Evolutionary conservation across 2,888 invertebrate species (phyloP).

Genomic region (Tipula confusa): DNA sequence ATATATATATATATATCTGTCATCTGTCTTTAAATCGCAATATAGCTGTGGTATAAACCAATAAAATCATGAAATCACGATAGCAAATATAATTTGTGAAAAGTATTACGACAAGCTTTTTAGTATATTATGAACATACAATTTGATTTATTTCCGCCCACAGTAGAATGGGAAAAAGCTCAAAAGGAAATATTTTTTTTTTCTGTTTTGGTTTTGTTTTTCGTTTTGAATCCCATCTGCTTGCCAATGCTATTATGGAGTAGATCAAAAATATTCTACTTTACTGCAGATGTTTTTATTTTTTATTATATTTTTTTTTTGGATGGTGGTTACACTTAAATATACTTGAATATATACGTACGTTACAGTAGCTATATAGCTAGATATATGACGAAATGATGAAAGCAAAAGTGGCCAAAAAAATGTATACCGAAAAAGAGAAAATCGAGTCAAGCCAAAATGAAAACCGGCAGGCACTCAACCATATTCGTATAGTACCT

Average conservation of each 20-base stretch:
- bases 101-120: not conserved
- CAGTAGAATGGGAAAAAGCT: not conserved
- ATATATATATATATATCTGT: too few relatives aligned
- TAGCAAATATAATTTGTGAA: not conserved
- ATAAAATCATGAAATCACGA: too few relatives aligned
- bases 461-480: not conserved
- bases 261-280: not conserved
- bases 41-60: too few relatives aligned
- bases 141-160: not conserved
- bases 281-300: slow-evolving; percentile 25
- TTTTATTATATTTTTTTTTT: not conserved
- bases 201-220: not conserved
- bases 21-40: too few relatives aligned
- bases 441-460: not conserved
- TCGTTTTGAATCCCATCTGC: not conserved
- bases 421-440: not conserved
- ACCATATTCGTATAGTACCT: not conserved
- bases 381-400: too few relatives aligned
- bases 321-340: not conserved
- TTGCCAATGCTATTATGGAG: not conserved
- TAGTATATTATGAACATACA: not conserved
- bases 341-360: not conserved
- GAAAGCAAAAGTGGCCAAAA: not conserved
- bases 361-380: not conserved
- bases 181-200: not conserved